phyloP scores from a whole-genome alignment of 2,113 vertebrate genomes.

The Alosa alosa region DNA sequence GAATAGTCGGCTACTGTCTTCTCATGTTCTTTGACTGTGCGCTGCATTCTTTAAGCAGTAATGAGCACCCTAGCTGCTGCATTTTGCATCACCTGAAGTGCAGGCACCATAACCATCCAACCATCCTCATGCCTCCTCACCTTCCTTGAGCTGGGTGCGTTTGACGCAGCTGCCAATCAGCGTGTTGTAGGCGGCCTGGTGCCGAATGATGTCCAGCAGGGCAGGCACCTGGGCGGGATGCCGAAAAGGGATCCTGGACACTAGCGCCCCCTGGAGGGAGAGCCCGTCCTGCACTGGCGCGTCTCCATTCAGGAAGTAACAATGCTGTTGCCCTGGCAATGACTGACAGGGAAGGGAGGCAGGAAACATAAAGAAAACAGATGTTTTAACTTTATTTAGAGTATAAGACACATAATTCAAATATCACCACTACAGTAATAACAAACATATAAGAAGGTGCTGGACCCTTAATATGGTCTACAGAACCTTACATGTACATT shows the following conservation, averaged over 20 bases:
- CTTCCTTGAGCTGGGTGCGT: slow-evolving; percentile 88
- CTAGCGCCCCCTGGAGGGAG: slow-evolving; percentile 85
- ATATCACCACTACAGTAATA: too few species aligned
- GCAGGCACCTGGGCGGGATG: slow-evolving; percentile 90
- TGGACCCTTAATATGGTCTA: too few species aligned
- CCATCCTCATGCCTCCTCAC: slow-evolving; percentile 54
- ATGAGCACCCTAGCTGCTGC: too few species aligned
- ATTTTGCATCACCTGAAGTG: background rate
- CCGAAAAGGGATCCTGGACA: slow-evolving; percentile 92
- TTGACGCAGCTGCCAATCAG: slow-evolving; percentile 96
- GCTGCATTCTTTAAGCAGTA: too few species aligned
- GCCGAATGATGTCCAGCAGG: slow-evolving; percentile 86
- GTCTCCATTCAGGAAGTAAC: slow-evolving; percentile 95
- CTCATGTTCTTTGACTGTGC: too few species aligned
- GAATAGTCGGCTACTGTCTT: too few species aligned
- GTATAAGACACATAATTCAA: too few species aligned
- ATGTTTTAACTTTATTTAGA: too few species aligned
- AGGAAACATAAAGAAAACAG: background rate
- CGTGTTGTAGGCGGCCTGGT: slow-evolving; percentile 92
- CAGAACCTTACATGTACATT: too few species aligned
- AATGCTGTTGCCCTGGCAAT: slow-evolving; percentile 95
- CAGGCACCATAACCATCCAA: background rate
- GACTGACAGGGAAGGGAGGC: slow-evolving; percentile 66
- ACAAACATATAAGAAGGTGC: too few species aligned
- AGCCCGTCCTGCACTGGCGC: slow-evolving; percentile 91